Conservation (phyloP, 2,113 vertebrate genomes). For the Scomber japonicus region DNA sequence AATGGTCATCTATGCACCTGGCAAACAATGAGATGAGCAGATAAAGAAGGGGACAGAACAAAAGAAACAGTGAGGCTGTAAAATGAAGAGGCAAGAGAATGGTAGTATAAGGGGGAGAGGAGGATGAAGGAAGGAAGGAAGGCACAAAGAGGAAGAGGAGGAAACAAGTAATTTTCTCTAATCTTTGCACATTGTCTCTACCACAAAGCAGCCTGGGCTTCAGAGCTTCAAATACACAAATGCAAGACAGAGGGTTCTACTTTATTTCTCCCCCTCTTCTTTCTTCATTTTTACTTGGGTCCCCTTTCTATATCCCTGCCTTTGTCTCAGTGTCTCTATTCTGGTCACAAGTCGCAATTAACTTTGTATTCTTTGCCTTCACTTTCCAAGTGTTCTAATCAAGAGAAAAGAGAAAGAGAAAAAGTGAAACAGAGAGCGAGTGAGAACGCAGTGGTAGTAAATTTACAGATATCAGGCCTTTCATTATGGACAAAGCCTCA, state of each 20-base stretch:
- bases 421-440: slow-evolving; percentile 44
- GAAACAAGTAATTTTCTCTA: slow-evolving; percentile 51
- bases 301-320: slow-evolving; percentile 3
- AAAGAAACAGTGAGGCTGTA: slow-evolving; percentile 18
- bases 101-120: slow-evolving; percentile 16
- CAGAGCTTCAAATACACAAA: slow-evolving; percentile 51
- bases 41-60: slow-evolving; percentile 14
- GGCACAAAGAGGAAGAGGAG: slow-evolving; percentile 38
- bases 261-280: slow-evolving; percentile 1
- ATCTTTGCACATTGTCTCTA: slow-evolving; percentile 51
- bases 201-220: slow-evolving; percentile 50
- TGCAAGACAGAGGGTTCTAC: slow-evolving; percentile 18
- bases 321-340: slow-evolving; percentile 44
- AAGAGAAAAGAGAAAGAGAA: slow-evolving; percentile 35
- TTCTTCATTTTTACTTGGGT: slow-evolving; percentile 5
- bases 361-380: slow-evolving; percentile 53
- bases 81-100: slow-evolving; percentile 30
- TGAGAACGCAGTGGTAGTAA: slow-evolving; percentile 65
- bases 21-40: slow-evolving; percentile 50
- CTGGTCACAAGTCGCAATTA: slow-evolving; percentile 70
- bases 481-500: slow-evolving; percentile 82
- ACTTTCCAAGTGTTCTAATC: slow-evolving; percentile 63
- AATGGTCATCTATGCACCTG: slow-evolving; percentile 46
- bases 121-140: slow-evolving; percentile 24
- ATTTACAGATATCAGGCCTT: slow-evolving; percentile 81